Conservation (phyloP, 1,140 invertebrate genomes). For the Zaprionus nigranus region DNA sequence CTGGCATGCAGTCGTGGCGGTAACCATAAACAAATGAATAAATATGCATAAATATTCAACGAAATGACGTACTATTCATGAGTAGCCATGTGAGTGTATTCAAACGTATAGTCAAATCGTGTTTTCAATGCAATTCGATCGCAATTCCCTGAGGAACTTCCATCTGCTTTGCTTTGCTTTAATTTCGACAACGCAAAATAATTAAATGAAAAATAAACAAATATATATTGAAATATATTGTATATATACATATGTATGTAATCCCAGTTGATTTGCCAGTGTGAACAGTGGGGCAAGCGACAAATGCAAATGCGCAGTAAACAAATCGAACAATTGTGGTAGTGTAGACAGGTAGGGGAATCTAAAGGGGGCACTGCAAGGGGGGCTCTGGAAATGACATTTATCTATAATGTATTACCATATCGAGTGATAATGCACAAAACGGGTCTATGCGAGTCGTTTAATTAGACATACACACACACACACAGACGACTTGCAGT, state of each 20-base stretch:
- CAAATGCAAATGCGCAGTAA: conserved; percentile 44
- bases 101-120: conserved; percentile 5
- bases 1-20: conserved; percentile 27
- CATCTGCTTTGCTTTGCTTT: neutral
- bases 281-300: conserved; percentile 17
- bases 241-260: neutral
- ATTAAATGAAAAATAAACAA: conserved; percentile 3
- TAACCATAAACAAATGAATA: conserved; percentile 46
- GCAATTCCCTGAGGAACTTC: conserved; percentile 18
- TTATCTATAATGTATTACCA: conserved; percentile 57
- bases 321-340: conserved; percentile 3
- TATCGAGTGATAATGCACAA: conserved; percentile 35
- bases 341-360: conserved; percentile 14
- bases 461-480: conserved; percentile 24
- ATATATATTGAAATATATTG: conserved; percentile 10
- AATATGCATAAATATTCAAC: conserved; percentile 38
- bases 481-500: neutral
- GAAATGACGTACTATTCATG: conserved; percentile 5
- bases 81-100: neutral
- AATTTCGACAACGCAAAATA: conserved; percentile 11
- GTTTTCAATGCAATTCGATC: conserved; percentile 14
- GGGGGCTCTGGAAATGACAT: conserved; percentile 30
- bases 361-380: neutral
- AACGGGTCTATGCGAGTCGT: conserved; percentile 40
- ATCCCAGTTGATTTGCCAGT: neutral